These are phyloP conservation scores for Volucella inanis DNA, from an alignment of 2,888 invertebrate species.

Conservation along the genomic window DNA sequence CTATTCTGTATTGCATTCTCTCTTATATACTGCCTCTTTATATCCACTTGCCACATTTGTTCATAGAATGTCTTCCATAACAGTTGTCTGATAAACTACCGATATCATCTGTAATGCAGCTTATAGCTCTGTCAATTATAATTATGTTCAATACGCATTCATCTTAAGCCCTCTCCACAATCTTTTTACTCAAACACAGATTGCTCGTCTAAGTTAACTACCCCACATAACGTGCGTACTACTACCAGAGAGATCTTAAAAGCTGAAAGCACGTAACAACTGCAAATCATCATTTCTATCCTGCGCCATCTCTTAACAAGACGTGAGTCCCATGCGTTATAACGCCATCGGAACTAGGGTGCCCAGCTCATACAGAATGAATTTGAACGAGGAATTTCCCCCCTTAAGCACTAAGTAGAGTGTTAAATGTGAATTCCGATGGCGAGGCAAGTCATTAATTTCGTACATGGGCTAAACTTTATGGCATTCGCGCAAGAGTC, in stretches of 20 bases:
- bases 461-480: constrained; percentile 63
- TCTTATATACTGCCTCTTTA: neutral
- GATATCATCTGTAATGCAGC: constrained; percentile 5
- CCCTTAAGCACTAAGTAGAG: constrained; percentile 60
- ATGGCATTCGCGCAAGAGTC: constrained; percentile 51
- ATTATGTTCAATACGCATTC: constrained; percentile 32
- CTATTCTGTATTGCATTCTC: too few species aligned
- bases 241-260: constrained; percentile 30
- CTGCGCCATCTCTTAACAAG: constrained; percentile 45
- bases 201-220: constrained; percentile 41
- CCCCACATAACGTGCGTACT: constrained; percentile 31
- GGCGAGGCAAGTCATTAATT: constrained; percentile 71
- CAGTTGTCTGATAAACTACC: constrained; percentile 12
- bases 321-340: constrained; percentile 61
- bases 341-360: constrained; percentile 40
- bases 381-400: constrained; percentile 18
- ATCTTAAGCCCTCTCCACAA: neutral
- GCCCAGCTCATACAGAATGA: constrained; percentile 11
- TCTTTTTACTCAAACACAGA: neutral
- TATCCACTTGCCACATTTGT: neutral
- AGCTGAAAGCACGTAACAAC: constrained; percentile 61
- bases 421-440: constrained; percentile 72
- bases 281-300: constrained; percentile 61
- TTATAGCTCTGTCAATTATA: constrained; percentile 49
- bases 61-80: neutral